Evolutionary conservation across 2,113 vertebrate species (phyloP), one percentile per base, ranked within the genome.

Genomic region (Alethe diademata): DNA sequence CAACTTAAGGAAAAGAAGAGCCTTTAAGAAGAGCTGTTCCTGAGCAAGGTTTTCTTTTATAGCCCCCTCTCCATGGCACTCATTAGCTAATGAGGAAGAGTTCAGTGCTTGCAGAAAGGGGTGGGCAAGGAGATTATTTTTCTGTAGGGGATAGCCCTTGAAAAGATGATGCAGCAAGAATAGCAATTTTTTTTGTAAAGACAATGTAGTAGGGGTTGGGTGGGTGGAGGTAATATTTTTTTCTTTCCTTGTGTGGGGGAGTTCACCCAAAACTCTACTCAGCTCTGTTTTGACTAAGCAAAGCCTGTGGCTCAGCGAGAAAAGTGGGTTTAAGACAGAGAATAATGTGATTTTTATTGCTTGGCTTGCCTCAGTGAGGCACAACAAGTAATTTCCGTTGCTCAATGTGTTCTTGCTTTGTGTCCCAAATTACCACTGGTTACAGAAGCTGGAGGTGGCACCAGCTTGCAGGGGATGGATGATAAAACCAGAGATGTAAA

Each of bases 91-190:
- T 12, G 19, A 89, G 26, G 17, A 83, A 18, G 19, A 60, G 15
- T 0, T 56, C 9, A 11, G 28, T 58, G 38, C 22, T 51, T 45
- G 8, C 2, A 40, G 45, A 28, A 47, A 36, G 25, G 1, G 23
- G 8, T 23, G 15, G 5, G 4, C 12, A 28, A 51, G 17, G 24
- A 58, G 40, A 23, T 38, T 5, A 13, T 10, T 15, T 22, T 33
- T 8, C 5, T 48, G 5, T 2, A 26, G 42, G 18, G 7, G 3
- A 10, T 28, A 10, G n/a, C 2, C 5, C 9, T 38, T 4, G 8
- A 62, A 43, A 23, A 78, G 35, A 35, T 61, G 12, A 9, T 40
- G 11, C 6, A 80, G 36, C 9, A 61, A 64, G 31, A 24, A 14
- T 5, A 47, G 10, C 12, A 64, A 42, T 1, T 18, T 48, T 35